These are phyloP conservation scores for Florisuga fusca DNA, from an alignment of 2,797 vertebrate species.

Conservation along the genomic window DNA sequence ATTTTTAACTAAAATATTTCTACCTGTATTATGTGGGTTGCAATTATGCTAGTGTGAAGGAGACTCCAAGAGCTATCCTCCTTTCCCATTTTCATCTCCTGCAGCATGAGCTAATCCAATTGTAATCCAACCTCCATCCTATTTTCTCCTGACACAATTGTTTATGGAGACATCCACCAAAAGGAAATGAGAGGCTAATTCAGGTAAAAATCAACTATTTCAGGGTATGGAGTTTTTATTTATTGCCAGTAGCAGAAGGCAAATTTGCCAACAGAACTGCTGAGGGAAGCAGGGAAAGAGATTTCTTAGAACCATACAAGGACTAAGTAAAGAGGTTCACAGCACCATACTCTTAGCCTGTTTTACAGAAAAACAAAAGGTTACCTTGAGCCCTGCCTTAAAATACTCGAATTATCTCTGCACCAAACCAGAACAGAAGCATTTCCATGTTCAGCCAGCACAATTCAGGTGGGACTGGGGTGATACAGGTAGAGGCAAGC, in stretches of 20 bases:
- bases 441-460: not conserved
- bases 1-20: conserved; percentile 14
- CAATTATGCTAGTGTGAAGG: not conserved
- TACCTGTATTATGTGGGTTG: not conserved
- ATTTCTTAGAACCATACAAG: not conserved
- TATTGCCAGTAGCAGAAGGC: not conserved
- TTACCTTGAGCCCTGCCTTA: not conserved
- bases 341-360: not conserved
- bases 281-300: not conserved
- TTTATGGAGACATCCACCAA: not conserved
- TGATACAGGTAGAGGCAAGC: not conserved
- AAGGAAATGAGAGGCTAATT: not conserved
- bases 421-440: not conserved
- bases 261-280: not conserved
- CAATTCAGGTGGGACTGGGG: not conserved
- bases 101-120: not conserved
- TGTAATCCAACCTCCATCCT: not conserved
- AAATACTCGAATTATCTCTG: not conserved
- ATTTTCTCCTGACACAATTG: not conserved
- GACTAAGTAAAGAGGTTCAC: not conserved
- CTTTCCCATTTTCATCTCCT: not conserved
- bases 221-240: not conserved
- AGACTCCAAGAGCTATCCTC: not conserved
- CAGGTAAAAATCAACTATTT: not conserved
- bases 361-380: not conserved